Percentiles rank a stretch among this genome's conserved stretches.
phyloP scores from a whole-genome alignment of 2,797 vertebrate genomes.

The Parauchenoglanis punctatus region DNA sequence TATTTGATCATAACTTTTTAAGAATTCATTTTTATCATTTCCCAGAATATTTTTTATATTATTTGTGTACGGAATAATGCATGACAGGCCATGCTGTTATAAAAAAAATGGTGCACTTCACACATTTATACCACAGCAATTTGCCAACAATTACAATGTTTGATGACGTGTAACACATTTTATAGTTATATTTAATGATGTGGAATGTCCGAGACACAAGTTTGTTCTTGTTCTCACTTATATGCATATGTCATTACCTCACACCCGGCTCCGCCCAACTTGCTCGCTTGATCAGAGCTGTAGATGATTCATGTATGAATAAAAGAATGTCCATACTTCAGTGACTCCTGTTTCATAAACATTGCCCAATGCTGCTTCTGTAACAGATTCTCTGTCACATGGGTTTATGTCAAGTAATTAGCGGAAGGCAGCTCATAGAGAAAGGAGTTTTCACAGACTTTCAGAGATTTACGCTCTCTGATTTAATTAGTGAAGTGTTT shows the following conservation, averaged over 20 bases:
- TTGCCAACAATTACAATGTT: neutral
- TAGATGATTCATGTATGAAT: neutral
- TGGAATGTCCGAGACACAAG: too few relatives aligned
- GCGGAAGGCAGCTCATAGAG: constrained; percentile 1
- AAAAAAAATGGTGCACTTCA: neutral
- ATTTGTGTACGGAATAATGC: neutral
- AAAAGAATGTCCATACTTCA: neutral
- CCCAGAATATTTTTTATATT: neutral
- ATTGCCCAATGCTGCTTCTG: constrained; percentile 10
- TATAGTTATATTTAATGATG: too few relatives aligned
- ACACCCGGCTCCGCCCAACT: too few relatives aligned
- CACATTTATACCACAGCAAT: neutral
- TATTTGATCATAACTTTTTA: neutral
- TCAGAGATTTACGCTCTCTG: neutral
- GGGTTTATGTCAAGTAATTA: neutral
- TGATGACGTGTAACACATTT: too few relatives aligned
- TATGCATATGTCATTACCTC: too few relatives aligned
- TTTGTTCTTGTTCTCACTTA: neutral
- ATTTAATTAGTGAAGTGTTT: neutral
- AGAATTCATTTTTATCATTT: neutral
- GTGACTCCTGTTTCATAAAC: neutral
- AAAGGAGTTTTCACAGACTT: constrained; percentile 1
- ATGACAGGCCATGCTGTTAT: neutral
- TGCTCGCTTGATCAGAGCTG: neutral
- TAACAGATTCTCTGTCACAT: neutral